Conservation (phyloP, 2,888 invertebrate genomes). For the Lissocephala sabroskyi region DNA sequence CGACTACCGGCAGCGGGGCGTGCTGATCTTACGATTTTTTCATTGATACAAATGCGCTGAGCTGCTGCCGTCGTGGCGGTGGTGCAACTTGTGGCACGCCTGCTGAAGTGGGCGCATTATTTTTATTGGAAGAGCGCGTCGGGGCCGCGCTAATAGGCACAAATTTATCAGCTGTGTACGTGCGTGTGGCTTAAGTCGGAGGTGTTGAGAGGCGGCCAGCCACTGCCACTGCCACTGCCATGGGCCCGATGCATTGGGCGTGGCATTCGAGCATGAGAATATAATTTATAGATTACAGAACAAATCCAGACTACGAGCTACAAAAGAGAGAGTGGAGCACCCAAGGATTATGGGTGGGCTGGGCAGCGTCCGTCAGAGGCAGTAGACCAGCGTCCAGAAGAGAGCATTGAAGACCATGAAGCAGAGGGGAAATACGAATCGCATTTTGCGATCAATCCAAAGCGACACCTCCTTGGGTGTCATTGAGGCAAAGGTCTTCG, state of each 20-base stretch:
- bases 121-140: constrained; percentile 31
- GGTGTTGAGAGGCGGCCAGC: constrained; percentile 27
- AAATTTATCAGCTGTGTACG: constrained; percentile 58
- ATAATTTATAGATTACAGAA: too few relatives aligned
- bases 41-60: constrained; percentile 50
- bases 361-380: constrained; percentile 58
- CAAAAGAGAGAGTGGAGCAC: too few relatives aligned
- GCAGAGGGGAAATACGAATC: constrained; percentile 83
- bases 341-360: background rate
- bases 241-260: too few relatives aligned
- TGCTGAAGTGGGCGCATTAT: constrained; percentile 12
- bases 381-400: constrained; percentile 85
- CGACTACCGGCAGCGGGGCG: constrained; percentile 28
- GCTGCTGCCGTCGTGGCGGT: constrained; percentile 5
- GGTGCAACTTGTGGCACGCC: constrained; percentile 49
- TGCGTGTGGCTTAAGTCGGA: constrained; percentile 39
- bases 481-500: constrained; percentile 78
- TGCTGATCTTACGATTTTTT: constrained; percentile 60
- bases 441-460: constrained; percentile 86
- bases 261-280: too few relatives aligned
- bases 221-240: background rate
- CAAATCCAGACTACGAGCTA: too few relatives aligned
- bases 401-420: constrained; percentile 86
- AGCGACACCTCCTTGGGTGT: constrained; percentile 90
- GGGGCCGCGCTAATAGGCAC: constrained; percentile 47